A percentile compares a stretch with the other conserved stretches of the same genome.
Conservation (phyloP, 2,888 invertebrate species). For the Rutpela maculata region DNA sequence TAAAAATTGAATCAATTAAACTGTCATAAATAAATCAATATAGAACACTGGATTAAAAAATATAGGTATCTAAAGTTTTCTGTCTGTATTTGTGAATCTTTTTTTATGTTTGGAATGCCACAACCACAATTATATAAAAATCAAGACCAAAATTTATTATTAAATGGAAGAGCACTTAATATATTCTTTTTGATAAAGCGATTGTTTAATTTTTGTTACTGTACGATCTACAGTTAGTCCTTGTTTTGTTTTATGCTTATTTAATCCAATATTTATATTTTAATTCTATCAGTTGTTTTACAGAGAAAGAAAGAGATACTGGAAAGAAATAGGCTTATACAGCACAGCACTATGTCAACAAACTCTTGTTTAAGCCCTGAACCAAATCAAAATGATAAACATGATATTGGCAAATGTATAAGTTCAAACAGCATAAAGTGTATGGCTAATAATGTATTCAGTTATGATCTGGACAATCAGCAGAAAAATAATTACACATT, state of each 20-base stretch:
- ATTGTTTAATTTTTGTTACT: too few species aligned
- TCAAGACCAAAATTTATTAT: too few species aligned
- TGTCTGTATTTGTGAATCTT: too few species aligned
- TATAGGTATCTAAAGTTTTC: too few species aligned
- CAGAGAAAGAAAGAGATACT: conserved; percentile 73
- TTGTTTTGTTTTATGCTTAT: not conserved
- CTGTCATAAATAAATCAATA: too few species aligned
- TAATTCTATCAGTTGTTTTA: not conserved
- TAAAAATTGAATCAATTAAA: too few species aligned
- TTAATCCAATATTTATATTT: not conserved
- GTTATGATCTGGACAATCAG: conserved; percentile 58
- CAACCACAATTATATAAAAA: too few species aligned
- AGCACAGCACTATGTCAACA: conserved; percentile 64
- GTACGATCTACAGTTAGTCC: too few species aligned
- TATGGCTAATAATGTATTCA: conserved; percentile 60
- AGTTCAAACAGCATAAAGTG: conserved; percentile 67
- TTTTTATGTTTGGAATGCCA: too few species aligned
- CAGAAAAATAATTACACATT: conserved; percentile 61
- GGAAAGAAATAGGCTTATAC: conserved; percentile 70
- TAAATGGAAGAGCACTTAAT: too few species aligned
- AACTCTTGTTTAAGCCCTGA: conserved; percentile 69
- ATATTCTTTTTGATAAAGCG: too few species aligned
- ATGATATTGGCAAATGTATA: conserved; percentile 68
- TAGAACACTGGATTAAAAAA: too few species aligned
- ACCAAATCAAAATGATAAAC: conserved; percentile 59